phyloP scores from a whole-genome alignment of 2,888 invertebrate species.

The Drosophila greeni region DNA sequence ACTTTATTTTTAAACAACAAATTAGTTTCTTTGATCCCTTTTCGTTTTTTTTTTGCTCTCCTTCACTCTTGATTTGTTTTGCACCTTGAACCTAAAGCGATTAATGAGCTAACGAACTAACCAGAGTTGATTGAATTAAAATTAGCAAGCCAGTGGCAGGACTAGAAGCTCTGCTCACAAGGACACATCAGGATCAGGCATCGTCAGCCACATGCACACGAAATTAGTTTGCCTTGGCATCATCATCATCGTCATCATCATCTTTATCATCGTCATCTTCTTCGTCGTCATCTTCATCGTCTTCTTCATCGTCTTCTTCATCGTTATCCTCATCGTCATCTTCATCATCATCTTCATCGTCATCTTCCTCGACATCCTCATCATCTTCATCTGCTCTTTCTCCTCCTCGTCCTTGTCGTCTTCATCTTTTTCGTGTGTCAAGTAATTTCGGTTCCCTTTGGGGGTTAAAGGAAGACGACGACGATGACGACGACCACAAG shows the following conservation, averaged over 20 bases:
- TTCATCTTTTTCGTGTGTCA: constrained; percentile 18
- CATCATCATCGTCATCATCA: constrained; percentile 18
- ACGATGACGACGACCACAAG: not conserved
- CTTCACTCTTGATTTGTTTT: not conserved
- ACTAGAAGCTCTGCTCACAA: not conserved
- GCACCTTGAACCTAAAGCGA: constrained; percentile 14
- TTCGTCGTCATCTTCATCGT: not conserved
- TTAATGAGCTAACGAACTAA: constrained; percentile 34
- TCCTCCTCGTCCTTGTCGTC: not conserved
- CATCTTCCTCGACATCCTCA: not conserved
- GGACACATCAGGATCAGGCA: constrained; percentile 15
- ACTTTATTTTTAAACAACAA: not conserved
- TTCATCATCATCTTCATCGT: constrained; percentile 7
- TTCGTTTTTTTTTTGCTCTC: not conserved
- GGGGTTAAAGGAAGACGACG: constrained; percentile 3
- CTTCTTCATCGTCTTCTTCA: too few species aligned
- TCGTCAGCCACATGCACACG: constrained; percentile 23
- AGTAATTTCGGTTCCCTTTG: constrained; percentile 30
- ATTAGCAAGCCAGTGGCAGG: constrained; percentile 13
- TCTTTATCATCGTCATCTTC: constrained; percentile 1
- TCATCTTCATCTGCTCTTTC: not conserved
- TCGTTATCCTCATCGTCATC: not conserved
- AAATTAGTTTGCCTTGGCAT: constrained; percentile 34
- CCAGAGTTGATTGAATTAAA: constrained; percentile 35
- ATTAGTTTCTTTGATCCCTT: not conserved